phyloP scores from a whole-genome alignment of 2,113 vertebrate species.

The Acanthisitta chloris region DNA sequence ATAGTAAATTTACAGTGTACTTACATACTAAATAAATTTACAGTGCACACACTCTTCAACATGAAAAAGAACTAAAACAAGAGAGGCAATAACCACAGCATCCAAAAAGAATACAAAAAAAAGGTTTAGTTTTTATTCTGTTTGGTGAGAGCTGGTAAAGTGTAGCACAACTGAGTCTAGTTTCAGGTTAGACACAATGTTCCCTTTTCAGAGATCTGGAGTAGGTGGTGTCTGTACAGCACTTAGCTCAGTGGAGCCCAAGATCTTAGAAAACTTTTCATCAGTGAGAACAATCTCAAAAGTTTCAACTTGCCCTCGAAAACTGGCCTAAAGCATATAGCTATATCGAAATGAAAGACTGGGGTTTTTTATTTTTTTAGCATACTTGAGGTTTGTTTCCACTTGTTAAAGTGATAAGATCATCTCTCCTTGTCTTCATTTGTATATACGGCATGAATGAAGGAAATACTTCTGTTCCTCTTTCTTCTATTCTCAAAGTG shows the following conservation, averaged over 20 bases:
- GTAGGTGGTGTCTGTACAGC: fast-evolving
- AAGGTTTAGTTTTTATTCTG: neutral
- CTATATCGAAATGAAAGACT: neutral
- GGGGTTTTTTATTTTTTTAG: neutral
- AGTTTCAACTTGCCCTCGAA: neutral
- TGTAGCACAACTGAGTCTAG: neutral
- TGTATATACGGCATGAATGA: neutral
- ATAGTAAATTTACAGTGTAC: neutral
- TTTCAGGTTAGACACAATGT: neutral
- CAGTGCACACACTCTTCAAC: neutral
- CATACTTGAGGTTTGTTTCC: conserved; percentile 15
- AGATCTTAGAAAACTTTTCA: neutral
- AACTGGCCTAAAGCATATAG: neutral
- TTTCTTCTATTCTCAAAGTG: conserved; percentile 21
- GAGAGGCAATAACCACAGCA: neutral
- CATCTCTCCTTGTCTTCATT: conserved; percentile 2
- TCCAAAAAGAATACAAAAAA: neutral
- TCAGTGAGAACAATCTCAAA: neutral
- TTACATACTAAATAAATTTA: neutral
- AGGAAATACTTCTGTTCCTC: neutral
- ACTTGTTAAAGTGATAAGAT: conserved; percentile 29
- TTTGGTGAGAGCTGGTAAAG: neutral
- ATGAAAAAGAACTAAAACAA: neutral
- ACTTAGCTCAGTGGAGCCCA: neutral
- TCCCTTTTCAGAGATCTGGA: neutral